Percentiles rank a stretch among this genome's conserved stretches.
These are phyloP conservation scores for Cacatua alba DNA, from an alignment of 2,113 vertebrate genomes.

Conservation along the genomic window DNA sequence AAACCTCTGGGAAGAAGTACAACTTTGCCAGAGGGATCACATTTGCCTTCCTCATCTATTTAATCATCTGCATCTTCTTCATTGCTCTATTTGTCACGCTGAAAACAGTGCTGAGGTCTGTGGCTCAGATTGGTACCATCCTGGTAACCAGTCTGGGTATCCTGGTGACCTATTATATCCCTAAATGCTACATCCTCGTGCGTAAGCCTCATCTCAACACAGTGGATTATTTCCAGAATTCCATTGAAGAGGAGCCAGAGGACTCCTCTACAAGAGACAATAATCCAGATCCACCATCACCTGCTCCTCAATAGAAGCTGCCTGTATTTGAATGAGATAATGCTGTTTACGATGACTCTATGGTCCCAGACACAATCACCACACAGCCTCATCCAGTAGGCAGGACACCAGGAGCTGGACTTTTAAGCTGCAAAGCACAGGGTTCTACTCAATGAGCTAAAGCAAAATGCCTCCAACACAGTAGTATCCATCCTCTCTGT, in stretches of 20 bases:
- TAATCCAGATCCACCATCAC: not conserved
- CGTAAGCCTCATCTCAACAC: constrained; percentile 81
- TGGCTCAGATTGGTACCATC: constrained; percentile 72
- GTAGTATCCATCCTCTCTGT: not conserved
- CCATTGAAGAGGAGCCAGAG: not conserved
- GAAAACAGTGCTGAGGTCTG: constrained; percentile 27
- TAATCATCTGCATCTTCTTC: constrained; percentile 83
- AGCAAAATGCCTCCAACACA: not conserved
- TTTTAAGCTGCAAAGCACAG: not conserved
- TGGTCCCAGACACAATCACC: not conserved
- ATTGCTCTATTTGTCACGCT: constrained; percentile 78
- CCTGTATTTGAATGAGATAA: not conserved
- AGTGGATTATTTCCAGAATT: constrained; percentile 70
- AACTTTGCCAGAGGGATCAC: constrained; percentile 86
- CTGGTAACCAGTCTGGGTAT: constrained; percentile 78
- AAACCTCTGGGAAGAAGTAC: constrained; percentile 72
- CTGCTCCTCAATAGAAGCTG: not conserved
- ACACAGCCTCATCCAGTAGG: not conserved
- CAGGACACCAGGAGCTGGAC: not conserved
- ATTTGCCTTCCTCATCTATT: constrained; percentile 79
- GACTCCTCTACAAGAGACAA: not conserved
- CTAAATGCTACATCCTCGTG: constrained; percentile 85
- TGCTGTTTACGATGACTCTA: not conserved
- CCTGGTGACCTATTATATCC: constrained; percentile 77
- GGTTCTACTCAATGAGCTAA: not conserved